These are phyloP conservation scores for Capreolus pygargus DNA, from an alignment of 2,113 vertebrate species.

Conservation along the genomic window DNA sequence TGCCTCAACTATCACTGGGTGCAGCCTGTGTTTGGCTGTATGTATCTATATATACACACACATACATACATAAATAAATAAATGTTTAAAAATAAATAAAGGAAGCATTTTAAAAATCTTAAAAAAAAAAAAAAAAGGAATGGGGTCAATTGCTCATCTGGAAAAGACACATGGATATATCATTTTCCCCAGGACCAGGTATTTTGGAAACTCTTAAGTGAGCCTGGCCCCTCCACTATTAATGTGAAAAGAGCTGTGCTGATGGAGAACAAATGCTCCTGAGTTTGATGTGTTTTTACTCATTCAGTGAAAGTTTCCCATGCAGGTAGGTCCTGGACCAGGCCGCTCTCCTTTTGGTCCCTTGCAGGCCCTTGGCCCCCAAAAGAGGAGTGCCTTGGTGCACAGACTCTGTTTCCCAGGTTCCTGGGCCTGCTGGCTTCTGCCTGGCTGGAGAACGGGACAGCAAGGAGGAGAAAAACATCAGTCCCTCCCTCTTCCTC, in stretches of 20 bases:
- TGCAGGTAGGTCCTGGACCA: background rate
- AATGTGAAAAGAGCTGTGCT: background rate
- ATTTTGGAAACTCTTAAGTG: background rate
- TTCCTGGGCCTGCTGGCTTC: background rate
- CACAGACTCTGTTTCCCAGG: background rate
- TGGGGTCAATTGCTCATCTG: background rate
- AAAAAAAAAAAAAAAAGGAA: background rate
- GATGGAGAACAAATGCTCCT: background rate
- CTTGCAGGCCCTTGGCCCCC: background rate
- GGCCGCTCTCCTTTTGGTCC: accelerated
- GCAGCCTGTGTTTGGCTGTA: background rate
- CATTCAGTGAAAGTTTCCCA: background rate
- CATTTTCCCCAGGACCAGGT: background rate
- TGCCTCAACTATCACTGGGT: background rate
- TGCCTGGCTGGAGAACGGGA: background rate
- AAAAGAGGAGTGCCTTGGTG: accelerated
- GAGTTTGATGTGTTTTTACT: background rate
- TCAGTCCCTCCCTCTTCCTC: background rate
- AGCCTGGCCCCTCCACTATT: background rate
- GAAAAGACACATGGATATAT: background rate
- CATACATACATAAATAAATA: background rate
- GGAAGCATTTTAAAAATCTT: background rate
- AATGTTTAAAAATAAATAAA: background rate
- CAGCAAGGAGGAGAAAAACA: background rate
- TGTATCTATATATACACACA: background rate